Percentiles rank a stretch among this genome's conserved stretches.
Evolutionary conservation across 37 sponge, comb jelly and placozoan species (phyloP).

Genomic region (Ianthella basta): DNA sequence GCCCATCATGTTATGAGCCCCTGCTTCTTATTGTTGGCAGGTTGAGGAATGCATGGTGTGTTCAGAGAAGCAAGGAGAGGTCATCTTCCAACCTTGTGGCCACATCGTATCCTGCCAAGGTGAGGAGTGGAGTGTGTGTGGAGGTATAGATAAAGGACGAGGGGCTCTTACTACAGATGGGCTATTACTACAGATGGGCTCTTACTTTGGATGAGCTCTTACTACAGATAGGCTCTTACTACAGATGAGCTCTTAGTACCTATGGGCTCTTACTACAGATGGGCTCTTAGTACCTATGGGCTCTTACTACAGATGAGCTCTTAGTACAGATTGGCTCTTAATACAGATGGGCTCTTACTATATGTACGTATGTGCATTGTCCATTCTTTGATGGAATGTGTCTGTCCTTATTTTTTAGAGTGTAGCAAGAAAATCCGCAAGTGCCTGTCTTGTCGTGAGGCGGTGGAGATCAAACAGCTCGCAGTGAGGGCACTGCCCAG

Average conservation of each 20-base stretch:
- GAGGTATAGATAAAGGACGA: neutral
- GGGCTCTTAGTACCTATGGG: no score
- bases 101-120: conserved; percentile 93
- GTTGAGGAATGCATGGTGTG: conserved; percentile 94
- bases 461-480: conserved; percentile 29
- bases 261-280: no score
- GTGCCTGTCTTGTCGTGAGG: conserved; percentile 40
- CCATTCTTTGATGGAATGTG: neutral
- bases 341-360: no score
- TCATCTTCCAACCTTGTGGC: conserved; percentile 89
- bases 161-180: no score
- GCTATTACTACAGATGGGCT: no score
- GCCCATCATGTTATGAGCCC: no score
- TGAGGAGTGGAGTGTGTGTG: conserved; percentile 40
- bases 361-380: neutral
- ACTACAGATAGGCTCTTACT: no score
- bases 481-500: conserved; percentile 7
- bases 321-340: no score
- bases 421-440: conserved; percentile 42
- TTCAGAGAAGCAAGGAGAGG: conserved; percentile 64
- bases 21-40: conserved; percentile 29
- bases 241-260: no score
- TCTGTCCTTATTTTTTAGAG: neutral
- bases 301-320: no score
- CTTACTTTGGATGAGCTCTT: no score